Conservation (phyloP, 1,140 invertebrate genomes). For the Drosophila nebulosa region DNA sequence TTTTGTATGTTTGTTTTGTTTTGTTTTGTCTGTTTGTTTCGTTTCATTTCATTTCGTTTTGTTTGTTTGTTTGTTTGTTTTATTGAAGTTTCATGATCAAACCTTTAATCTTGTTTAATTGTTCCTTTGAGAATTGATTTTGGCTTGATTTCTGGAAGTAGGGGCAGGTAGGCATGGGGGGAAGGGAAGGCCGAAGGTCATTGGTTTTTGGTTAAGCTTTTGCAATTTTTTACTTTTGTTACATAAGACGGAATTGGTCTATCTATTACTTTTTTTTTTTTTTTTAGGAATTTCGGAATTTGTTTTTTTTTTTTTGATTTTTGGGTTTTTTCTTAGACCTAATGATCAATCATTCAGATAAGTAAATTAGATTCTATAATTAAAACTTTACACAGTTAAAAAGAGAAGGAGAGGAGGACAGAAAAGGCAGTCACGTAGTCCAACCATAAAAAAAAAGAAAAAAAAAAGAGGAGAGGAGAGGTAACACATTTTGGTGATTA, state of each 20-base stretch:
- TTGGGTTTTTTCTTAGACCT: constrained; percentile 34
- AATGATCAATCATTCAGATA: constrained; percentile 72
- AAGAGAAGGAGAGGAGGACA: too few species aligned
- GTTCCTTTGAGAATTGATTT: constrained; percentile 63
- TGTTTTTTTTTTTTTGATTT: neutral
- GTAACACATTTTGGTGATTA: constrained; percentile 37
- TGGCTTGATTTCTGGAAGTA: constrained; percentile 2
- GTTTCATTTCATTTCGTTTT: constrained; percentile 50
- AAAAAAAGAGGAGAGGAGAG: constrained; percentile 15
- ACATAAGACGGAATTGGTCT: constrained; percentile 63
- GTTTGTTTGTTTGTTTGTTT: constrained; percentile 55
- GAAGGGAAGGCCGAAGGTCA: constrained; percentile 64
- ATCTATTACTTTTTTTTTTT: constrained; percentile 51
- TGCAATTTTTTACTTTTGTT: constrained; percentile 71
- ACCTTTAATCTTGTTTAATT: constrained; percentile 57
- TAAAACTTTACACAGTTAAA: constrained; percentile 54
- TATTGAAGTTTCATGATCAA: constrained; percentile 74
- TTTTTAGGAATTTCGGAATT: constrained; percentile 17
- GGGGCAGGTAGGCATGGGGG: too few species aligned
- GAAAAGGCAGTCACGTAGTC: constrained; percentile 63
- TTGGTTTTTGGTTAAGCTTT: constrained; percentile 41
- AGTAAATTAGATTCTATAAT: constrained; percentile 76
- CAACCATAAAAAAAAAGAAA: constrained; percentile 14
- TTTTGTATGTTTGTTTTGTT: constrained; percentile 45
- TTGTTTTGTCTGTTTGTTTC: constrained; percentile 58